phyloP scores from a whole-genome alignment of 1,140 invertebrate species.

The Eciton burchellii region DNA sequence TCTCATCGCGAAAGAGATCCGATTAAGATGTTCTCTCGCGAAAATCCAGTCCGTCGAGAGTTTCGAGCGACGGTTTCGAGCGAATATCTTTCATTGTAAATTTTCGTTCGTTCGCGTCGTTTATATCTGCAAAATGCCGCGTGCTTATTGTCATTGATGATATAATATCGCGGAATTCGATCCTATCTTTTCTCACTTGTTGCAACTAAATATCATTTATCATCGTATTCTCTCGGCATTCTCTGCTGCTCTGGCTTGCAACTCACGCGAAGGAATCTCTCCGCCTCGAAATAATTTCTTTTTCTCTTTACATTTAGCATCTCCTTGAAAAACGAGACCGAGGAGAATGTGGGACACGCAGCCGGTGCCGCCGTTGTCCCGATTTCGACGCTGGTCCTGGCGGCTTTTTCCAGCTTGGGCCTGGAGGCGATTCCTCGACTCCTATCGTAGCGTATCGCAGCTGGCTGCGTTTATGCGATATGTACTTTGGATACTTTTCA shows the following conservation, averaged over 20 bases:
- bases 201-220: no score
- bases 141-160: no score
- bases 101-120: no score
- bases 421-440: not conserved
- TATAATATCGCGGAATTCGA: no score
- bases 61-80: not conserved
- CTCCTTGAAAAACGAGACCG: conserved; percentile 9
- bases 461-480: conserved; percentile 17
- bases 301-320: conserved; percentile 4
- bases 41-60: not conserved
- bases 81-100: not conserved
- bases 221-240: no score
- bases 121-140: no score
- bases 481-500: conserved; percentile 20
- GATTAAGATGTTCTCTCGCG: conserved; percentile 24
- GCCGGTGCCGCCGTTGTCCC: conserved; percentile 39
- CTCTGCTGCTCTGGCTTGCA: not conserved
- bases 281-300: conserved; percentile 8
- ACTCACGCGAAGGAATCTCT: not conserved
- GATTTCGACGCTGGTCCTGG: conserved; percentile 16
- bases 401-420: conserved; percentile 16
- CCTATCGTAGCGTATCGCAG: not conserved
- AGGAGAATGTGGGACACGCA: conserved; percentile 59
- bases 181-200: no score
- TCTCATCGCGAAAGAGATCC: conserved; percentile 16